phyloP scores from a whole-genome alignment of 1,140 invertebrate species.

The Battus philenor region DNA sequence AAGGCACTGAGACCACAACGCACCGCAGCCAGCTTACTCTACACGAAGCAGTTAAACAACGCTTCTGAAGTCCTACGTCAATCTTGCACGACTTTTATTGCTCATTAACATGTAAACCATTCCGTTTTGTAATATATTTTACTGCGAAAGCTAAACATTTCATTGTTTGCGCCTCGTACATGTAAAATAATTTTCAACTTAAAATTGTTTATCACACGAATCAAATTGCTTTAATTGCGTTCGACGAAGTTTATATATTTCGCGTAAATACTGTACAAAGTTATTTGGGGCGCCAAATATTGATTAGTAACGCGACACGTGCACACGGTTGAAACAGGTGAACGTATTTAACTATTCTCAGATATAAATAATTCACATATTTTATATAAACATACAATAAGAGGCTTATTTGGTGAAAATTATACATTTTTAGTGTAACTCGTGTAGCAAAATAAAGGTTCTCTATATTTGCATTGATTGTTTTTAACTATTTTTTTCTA shows the following conservation, averaged over 20 bases:
- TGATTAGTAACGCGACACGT: conserved; percentile 26
- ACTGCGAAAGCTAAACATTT: conserved; percentile 3
- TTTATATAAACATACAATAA: too few species aligned
- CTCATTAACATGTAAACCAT: conserved; percentile 9
- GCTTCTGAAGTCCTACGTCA: conserved; percentile 2
- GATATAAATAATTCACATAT: too few species aligned
- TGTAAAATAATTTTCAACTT: conserved; percentile 4
- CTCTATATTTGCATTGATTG: too few species aligned
- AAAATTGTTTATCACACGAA: conserved; percentile 4
- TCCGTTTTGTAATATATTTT: conserved; percentile 14
- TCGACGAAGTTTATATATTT: not conserved
- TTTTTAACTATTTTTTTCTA: too few species aligned
- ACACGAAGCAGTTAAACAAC: conserved; percentile 5
- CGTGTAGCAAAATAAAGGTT: too few species aligned
- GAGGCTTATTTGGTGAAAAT: too few species aligned
- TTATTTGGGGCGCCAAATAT: conserved; percentile 24
- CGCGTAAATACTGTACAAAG: conserved; percentile 14
- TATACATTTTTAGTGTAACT: too few species aligned
- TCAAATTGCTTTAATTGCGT: conserved; percentile 5
- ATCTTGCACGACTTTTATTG: conserved; percentile 7
- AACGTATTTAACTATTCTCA: not conserved
- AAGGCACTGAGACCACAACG: too few species aligned
- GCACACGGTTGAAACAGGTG: conserved; percentile 12
- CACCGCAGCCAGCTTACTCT: not conserved
- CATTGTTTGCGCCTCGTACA: not conserved